Base-by-base conservation (phyloP, 2,888 invertebrate species). In the Mesorhabditis spiculigera region DNA sequence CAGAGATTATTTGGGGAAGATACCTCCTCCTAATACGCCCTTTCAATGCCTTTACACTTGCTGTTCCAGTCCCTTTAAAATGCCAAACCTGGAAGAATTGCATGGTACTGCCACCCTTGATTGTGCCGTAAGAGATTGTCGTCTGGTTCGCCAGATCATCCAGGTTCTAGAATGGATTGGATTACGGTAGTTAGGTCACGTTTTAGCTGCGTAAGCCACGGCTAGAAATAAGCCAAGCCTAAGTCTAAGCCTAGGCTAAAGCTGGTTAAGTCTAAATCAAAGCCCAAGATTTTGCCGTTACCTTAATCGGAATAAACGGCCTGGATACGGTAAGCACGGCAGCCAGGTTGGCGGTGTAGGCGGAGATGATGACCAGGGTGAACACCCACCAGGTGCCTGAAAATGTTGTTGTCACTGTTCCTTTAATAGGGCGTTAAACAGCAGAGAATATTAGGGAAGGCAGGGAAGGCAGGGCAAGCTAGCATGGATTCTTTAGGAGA, bases 301-400 rank as follows among this genome's bases (percentile, higher is more conserved):
- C 70, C 65, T 68, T 79, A 45, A 80, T 85, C 8, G 83, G 84
- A 61, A 85, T 84, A 67, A 75, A 85, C n/a, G 86, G 84, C 10
- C 95, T 89, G 87, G 97, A 96, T 43, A 98, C 97, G 0, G 97
- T 98, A 65, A 98, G 90, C 87, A 98, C 97, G 3, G 98, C 97
- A 0, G 97, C 97, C 84, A 98, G 89, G 88, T 94, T 94, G 13
- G 97, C 97, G 5, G 97, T 98, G 89, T 97, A 97, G 5, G 97
- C 96, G 0, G 95, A 95, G 74, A 97, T 93, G 86, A 97, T 95
- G 87, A 98, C 97, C 62, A 98, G 90, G 0, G 96, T 97, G 88
- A 98, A 98, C 89, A 98, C 97, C 95, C 97, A 98, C 97, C 97
- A 98, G 8, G 84, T 80, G 13, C 79, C 78, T 76, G 45, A 64